Evolutionary conservation across 2,113 vertebrate species (phyloP).

Genomic region (Hippopotamus amphibius): DNA sequence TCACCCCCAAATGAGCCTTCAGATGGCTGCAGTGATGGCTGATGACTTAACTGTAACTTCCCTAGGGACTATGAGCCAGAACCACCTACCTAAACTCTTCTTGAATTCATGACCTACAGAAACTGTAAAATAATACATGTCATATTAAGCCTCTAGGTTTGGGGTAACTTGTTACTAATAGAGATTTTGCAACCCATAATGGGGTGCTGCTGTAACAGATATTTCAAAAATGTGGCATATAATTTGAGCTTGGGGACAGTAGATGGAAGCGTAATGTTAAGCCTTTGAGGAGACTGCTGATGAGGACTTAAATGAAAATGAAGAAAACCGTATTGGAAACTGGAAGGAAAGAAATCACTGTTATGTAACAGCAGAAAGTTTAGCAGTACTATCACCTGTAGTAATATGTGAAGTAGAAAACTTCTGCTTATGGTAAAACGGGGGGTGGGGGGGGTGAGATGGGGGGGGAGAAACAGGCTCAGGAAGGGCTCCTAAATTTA

Average conservation of each 20-base stretch:
- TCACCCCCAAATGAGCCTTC: background rate
- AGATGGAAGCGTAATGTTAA: background rate
- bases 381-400: background rate
- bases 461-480: background rate
- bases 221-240: background rate
- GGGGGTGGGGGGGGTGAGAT: background rate
- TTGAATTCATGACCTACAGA: background rate
- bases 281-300: background rate
- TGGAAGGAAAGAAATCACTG: background rate
- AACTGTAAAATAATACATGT: background rate
- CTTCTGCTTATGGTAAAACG: background rate
- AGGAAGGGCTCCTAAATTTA: background rate
- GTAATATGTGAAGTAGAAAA: background rate
- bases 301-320: constrained; percentile 12
- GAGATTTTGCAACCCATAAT: background rate
- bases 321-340: constrained; percentile 14
- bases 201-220: background rate
- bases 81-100: background rate
- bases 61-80: background rate
- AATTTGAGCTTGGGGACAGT: background rate
- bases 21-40: background rate
- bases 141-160: background rate
- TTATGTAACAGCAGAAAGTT: background rate
- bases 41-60: background rate
- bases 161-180: background rate